Evolutionary conservation across 1,140 invertebrate genomes (phyloP).

Genomic region (Atta cephalotes): DNA sequence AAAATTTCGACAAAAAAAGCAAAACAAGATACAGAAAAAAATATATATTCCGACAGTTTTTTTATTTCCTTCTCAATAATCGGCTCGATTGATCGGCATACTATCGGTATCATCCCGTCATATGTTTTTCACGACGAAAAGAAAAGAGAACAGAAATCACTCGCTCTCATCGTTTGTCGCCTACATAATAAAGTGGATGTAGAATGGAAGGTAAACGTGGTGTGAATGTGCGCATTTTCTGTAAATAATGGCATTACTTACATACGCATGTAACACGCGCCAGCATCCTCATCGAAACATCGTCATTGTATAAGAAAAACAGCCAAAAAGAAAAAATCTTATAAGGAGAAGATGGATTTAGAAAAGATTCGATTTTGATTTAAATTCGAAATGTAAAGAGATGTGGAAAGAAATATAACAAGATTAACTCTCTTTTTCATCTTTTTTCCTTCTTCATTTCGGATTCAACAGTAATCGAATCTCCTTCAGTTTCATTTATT

Average conservation of each 20-base stretch:
- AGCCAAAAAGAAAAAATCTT: slow-evolving; percentile 53
- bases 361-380: slow-evolving; percentile 27
- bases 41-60: slow-evolving; percentile 63
- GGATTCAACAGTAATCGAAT: not conserved
- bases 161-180: slow-evolving; percentile 52
- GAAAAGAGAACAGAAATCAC: slow-evolving; percentile 50
- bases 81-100: slow-evolving; percentile 44
- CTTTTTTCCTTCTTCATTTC: not conserved
- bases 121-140: slow-evolving; percentile 42
- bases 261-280: slow-evolving; percentile 69
- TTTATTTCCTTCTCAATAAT: slow-evolving; percentile 71
- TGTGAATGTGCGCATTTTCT: slow-evolving; percentile 68
- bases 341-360: slow-evolving; percentile 22
- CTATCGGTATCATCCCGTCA: slow-evolving; percentile 48
- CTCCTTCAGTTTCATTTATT: slow-evolving; percentile 1
- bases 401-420: not conserved
- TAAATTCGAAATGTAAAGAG: not conserved
- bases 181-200: slow-evolving; percentile 15
- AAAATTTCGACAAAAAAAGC: slow-evolving; percentile 76
- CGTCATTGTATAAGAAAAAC: slow-evolving; percentile 68
- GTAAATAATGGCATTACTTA: slow-evolving; percentile 61
- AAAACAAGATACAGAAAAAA: slow-evolving; percentile 58
- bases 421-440: not conserved
- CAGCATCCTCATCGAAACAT: slow-evolving; percentile 67
- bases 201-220: slow-evolving; percentile 19